phyloP scores from a whole-genome alignment of 2,797 vertebrate species.

The Falco peregrinus region DNA sequence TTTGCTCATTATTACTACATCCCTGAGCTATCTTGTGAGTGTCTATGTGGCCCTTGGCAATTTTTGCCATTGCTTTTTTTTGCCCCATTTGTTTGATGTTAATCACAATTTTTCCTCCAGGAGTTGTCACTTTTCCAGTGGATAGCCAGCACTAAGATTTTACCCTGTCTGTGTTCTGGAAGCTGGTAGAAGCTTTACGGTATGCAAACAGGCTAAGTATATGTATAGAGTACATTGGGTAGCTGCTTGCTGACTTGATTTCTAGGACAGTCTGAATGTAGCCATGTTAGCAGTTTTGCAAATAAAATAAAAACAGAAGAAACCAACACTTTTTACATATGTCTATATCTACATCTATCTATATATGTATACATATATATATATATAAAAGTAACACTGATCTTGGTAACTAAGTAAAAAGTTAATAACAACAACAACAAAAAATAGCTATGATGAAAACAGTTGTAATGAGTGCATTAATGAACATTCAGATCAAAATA shows the following conservation, averaged over 20 bases:
- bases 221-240: background rate
- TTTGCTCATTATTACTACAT: background rate
- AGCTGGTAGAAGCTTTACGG: background rate
- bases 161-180: background rate
- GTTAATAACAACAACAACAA: background rate
- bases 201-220: background rate
- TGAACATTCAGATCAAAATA: background rate
- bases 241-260: background rate
- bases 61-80: background rate
- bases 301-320: background rate
- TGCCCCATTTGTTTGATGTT: background rate
- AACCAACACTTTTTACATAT: rapidly evolving
- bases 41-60: background rate
- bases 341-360: too few relatives aligned
- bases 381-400: background rate
- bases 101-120: conserved; percentile 5
- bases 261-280: background rate
- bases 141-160: background rate
- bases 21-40: background rate
- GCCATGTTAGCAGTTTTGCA: background rate
- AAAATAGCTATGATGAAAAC: background rate
- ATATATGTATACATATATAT: too few relatives aligned
- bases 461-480: background rate
- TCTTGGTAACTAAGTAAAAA: background rate
- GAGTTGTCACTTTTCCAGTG: background rate